phyloP scores from a whole-genome alignment of 2,113 vertebrate species.

The Candoia aspera region DNA sequence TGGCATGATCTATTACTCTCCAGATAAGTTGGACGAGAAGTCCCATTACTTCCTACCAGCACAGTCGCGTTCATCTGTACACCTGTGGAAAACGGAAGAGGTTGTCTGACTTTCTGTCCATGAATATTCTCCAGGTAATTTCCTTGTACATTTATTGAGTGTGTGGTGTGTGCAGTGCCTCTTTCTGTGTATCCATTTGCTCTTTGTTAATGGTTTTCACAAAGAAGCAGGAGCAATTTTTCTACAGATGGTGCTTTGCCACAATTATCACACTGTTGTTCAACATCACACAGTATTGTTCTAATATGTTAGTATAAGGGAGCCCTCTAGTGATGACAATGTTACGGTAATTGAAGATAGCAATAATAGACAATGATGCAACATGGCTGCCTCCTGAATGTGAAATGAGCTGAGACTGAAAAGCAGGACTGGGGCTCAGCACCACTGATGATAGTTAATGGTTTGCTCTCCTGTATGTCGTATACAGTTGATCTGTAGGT shows the following conservation, averaged over 20 bases:
- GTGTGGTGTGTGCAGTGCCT: background rate
- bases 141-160: background rate
- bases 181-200: no score
- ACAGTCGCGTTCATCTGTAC: background rate
- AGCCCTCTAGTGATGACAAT: constrained; percentile 55
- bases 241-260: fast-evolving
- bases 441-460: fast-evolving
- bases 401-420: background rate
- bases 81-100: background rate
- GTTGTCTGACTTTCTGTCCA: background rate
- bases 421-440: fast-evolving
- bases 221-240: fast-evolving
- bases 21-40: background rate
- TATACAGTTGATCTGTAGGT: fast-evolving
- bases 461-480: fast-evolving
- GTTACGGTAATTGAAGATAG: background rate
- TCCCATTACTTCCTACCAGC: background rate
- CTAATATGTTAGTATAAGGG: background rate
- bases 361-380: background rate
- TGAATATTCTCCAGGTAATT: background rate
- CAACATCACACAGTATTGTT: fast-evolving
- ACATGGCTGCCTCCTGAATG: constrained; percentile 26
- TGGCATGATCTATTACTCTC: background rate
- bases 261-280: fast-evolving
- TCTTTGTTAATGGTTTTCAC: fast-evolving